phyloP scores from a whole-genome alignment of 1,140 invertebrate genomes.

The Lordiphosa clarofinis region DNA sequence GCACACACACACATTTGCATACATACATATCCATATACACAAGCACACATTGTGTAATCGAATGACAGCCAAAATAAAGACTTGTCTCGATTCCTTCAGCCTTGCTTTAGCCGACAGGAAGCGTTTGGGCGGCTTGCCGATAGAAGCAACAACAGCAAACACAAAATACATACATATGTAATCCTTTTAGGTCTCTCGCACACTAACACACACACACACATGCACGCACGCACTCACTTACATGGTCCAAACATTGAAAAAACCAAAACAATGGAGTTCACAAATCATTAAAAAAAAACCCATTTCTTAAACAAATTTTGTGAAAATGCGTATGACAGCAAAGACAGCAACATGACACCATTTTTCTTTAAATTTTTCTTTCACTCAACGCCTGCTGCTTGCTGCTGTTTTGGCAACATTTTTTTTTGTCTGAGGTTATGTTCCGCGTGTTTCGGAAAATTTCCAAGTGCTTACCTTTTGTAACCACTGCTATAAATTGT shows the following conservation, averaged over 20 bases:
- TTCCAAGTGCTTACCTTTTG: slow-evolving; percentile 55
- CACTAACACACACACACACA: background rate
- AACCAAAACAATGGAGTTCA: slow-evolving; percentile 2
- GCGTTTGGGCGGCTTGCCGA: slow-evolving; percentile 20
- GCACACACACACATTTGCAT: background rate
- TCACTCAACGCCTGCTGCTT: slow-evolving; percentile 4
- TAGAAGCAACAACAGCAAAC: slow-evolving; percentile 31
- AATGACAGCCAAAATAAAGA: slow-evolving; percentile 7
- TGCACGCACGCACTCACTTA: slow-evolving; percentile 26
- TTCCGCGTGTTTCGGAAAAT: slow-evolving; percentile 49
- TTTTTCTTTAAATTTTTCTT: slow-evolving; percentile 41
- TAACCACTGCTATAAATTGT: slow-evolving; percentile 41
- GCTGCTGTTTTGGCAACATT: slow-evolving; percentile 46
- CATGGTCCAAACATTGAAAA: slow-evolving; percentile 18
- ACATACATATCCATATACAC: background rate
- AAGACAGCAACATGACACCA: slow-evolving; percentile 54
- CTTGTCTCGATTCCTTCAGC: slow-evolving; percentile 5
- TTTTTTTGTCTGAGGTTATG: slow-evolving; percentile 75
- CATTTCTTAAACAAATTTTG: background rate
- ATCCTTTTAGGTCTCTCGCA: slow-evolving; percentile 30
- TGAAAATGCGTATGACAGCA: background rate
- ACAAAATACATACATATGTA: slow-evolving; percentile 26
- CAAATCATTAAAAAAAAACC: background rate
- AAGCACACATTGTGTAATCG: slow-evolving; percentile 55
- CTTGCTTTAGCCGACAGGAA: slow-evolving; percentile 12